Percentiles rank a stretch among this genome's conserved stretches.
These are phyloP conservation scores for Phalacrocorax pelagicus DNA, from an alignment of 2,113 vertebrate species.

Conservation along the genomic window DNA sequence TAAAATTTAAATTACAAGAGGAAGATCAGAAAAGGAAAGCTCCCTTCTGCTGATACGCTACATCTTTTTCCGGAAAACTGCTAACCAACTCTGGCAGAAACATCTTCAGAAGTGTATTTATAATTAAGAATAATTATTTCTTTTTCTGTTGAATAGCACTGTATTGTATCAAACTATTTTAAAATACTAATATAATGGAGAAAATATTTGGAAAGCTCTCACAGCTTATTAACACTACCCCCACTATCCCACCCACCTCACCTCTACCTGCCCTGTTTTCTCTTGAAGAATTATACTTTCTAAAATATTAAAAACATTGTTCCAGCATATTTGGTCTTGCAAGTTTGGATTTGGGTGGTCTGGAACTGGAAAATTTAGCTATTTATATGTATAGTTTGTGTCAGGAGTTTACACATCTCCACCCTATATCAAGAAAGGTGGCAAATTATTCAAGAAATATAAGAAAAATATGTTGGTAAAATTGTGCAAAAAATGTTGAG, in stretches of 20 bases:
- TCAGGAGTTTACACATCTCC: not conserved
- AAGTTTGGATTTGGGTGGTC: not conserved
- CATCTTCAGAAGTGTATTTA: not conserved
- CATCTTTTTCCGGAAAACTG: not conserved
- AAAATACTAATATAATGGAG: not conserved
- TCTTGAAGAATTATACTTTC: not conserved
- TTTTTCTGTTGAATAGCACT: not conserved
- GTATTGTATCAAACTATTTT: not conserved
- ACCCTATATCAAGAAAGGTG: not conserved
- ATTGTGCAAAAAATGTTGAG: not conserved
- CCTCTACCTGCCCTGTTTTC: not conserved
- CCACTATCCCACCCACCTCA: too few species aligned
- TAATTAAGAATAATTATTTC: not conserved
- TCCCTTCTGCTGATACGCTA: not conserved
- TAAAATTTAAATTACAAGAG: not conserved
- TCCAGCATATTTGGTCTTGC: not conserved
- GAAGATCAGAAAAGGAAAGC: not conserved
- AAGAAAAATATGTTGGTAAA: not conserved
- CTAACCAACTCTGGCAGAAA: not conserved
- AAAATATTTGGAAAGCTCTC: not conserved
- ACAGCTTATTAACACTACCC: not conserved
- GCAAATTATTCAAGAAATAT: not conserved
- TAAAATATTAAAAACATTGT: accelerated
- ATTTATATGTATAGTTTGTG: not conserved
- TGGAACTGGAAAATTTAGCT: not conserved